Percentiles rank a stretch among this genome's conserved stretches.
Evolutionary conservation across 2,113 vertebrate species (phyloP).

Genomic region (Tenebrosternarchus preto): DNA sequence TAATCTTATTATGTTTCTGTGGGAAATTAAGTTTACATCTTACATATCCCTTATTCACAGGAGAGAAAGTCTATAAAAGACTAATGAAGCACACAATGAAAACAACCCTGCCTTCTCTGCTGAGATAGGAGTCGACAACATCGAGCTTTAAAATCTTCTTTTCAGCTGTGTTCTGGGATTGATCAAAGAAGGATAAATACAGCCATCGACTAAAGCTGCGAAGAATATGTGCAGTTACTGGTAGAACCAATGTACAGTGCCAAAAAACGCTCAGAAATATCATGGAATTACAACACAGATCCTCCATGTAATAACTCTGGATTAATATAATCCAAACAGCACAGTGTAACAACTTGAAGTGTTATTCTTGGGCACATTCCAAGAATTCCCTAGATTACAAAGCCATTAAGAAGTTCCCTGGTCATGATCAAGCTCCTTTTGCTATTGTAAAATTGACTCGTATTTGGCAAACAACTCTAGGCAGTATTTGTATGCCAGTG

Average conservation of each 20-base stretch:
- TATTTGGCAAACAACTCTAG: background rate
- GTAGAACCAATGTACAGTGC: background rate
- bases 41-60: background rate
- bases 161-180: background rate
- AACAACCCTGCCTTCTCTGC: background rate
- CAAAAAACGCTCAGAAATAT: background rate
- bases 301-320: conserved; percentile 8
- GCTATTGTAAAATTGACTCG: background rate
- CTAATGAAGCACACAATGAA: conserved; percentile 35
- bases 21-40: conserved; percentile 13
- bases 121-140: conserved; percentile 15
- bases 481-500: background rate
- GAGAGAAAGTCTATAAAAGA: conserved; percentile 19
- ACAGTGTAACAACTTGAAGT: background rate
- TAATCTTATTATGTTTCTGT: background rate
- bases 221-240: background rate
- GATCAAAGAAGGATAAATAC: background rate
- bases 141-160: conserved; percentile 3
- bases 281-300: background rate
- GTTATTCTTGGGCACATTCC: background rate
- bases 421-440: background rate
- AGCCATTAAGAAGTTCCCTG: background rate
- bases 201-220: background rate
- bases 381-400: background rate
- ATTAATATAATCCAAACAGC: conserved; percentile 10